Conservation (phyloP, 2,797 vertebrate species). For the Hippopotamyrus pictus region DNA sequence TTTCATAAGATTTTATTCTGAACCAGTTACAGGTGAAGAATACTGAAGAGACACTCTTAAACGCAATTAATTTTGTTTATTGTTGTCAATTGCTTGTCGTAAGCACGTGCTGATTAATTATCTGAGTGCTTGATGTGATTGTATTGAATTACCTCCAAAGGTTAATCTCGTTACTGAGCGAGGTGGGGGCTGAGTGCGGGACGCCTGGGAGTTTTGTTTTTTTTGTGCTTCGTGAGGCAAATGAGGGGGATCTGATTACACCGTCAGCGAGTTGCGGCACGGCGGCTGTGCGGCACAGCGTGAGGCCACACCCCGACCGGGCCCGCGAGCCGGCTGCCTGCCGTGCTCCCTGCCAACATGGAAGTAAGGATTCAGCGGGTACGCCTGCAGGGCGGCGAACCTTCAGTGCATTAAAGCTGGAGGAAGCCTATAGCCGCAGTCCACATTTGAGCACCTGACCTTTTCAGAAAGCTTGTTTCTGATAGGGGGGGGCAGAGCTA, state of each 20-base stretch:
- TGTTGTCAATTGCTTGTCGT: not conserved
- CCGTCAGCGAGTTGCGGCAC: not conserved
- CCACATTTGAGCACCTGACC: slow-evolving; percentile 5
- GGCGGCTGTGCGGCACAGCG: not conserved
- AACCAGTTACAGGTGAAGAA: not conserved
- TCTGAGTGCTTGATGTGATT: not conserved
- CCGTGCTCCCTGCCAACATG: not conserved
- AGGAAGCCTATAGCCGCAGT: not conserved
- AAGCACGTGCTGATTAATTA: slow-evolving; percentile 15
- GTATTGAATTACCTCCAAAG: slow-evolving; percentile 8
- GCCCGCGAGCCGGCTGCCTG: not conserved
- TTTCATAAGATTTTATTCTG: not conserved
- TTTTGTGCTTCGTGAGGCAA: not conserved
- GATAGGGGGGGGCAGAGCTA: not conserved
- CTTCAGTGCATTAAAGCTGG: not conserved
- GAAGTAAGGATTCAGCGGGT: not conserved
- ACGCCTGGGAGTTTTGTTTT: not conserved
- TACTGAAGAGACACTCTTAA: not conserved
- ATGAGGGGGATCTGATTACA: not conserved
- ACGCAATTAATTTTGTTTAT: slow-evolving; percentile 10
- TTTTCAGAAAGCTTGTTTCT: not conserved
- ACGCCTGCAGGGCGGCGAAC: not conserved
- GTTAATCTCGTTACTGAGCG: not conserved
- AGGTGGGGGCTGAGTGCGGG: not conserved
- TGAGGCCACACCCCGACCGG: not conserved